Percentiles rank a stretch among this genome's conserved stretches.
Evolutionary conservation across 2,113 vertebrate species (phyloP).

Genomic region (Puffinus mauretanicus): DNA sequence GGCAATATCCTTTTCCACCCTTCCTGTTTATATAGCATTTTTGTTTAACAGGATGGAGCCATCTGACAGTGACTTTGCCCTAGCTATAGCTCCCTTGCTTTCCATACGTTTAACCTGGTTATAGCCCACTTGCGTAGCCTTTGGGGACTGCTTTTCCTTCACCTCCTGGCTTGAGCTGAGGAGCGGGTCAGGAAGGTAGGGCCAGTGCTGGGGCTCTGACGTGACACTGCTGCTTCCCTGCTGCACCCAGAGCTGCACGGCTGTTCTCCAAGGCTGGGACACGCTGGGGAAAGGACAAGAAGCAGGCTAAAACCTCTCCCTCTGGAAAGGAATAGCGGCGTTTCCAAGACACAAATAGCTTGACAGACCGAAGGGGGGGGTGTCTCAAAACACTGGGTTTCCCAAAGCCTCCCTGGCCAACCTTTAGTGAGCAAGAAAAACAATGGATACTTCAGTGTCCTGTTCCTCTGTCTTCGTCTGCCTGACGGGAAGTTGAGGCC

Average conservation of each 20-base stretch:
- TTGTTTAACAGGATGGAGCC: not conserved
- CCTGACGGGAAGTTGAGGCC: not conserved
- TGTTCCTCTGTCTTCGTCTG: not conserved
- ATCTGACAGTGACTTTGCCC: not conserved
- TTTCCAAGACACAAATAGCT: not conserved
- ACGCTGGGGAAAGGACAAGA: not conserved
- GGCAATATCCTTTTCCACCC: constrained; percentile 57
- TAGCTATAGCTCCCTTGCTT: not conserved
- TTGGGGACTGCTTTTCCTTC: not conserved
- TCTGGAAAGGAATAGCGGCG: not conserved
- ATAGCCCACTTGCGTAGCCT: fast-evolving
- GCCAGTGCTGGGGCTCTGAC: too few relatives aligned
- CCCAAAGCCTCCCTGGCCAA: not conserved
- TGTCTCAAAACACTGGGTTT: not conserved
- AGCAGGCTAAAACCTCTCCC: not conserved
- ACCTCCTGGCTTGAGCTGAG: not conserved
- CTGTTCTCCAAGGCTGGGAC: not conserved
- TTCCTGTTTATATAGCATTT: constrained; percentile 64
- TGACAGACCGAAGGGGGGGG: not conserved
- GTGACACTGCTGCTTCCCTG: not conserved
- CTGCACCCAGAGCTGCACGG: not conserved
- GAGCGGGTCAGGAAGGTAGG: not conserved
- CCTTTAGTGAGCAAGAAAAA: not conserved
- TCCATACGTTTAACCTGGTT: not conserved
- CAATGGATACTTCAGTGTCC: not conserved